Evolutionary conservation across 2,888 invertebrate genomes (phyloP), one percentile per base, ranked within the genome.

Genomic region (Cosmorhoe ocellata): DNA sequence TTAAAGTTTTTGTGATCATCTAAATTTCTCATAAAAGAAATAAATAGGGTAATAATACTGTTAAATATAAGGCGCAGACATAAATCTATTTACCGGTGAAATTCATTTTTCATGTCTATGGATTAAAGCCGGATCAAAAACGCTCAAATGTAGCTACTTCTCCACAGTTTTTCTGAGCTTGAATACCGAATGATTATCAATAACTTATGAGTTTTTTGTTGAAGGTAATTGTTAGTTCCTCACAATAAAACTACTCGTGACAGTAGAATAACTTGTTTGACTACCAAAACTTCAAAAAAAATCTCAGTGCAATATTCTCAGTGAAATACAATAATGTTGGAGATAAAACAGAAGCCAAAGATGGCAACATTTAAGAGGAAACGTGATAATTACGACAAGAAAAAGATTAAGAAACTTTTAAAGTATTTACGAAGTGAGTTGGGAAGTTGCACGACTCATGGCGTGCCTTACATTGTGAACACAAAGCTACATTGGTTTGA

Each of bases 381-480:
- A 69, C 67, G 74, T 63, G 67, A 69, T 74, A 76, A 74, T 73
- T 76, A 73, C 71, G 60, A 62, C 44, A 67, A 67, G 52, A 68
- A 72, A 51, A 78, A 69, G 57, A 68, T 65, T 60, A 71, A 69
- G 65, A 71, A 75, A 72, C 67, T 77, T 59, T 61, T 72, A 51
- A 71, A 75, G 56, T 80, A 81, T 74, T 74, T 85, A 68, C 69
- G 68, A 66, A 74, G 63, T 50, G 82, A 84, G 66, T 73, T 86
- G 61, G 58, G 58, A 63, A 78, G 59, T 69, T 80, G 74, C 30
- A 81, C 84, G 22, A 84, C 79, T 43, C 87, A 86, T 59, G 87
- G 86, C 0, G 56, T 87, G 30, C 65, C 81, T 24, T 81, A 87
- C 65, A 74, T 80, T 38, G 78, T 74, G 37, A 74, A 86, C 57